Percentiles rank a stretch among this genome's conserved stretches.
Evolutionary conservation across 2,888 invertebrate genomes (phyloP).

Genomic region (Mesorhabditis sp.): DNA sequence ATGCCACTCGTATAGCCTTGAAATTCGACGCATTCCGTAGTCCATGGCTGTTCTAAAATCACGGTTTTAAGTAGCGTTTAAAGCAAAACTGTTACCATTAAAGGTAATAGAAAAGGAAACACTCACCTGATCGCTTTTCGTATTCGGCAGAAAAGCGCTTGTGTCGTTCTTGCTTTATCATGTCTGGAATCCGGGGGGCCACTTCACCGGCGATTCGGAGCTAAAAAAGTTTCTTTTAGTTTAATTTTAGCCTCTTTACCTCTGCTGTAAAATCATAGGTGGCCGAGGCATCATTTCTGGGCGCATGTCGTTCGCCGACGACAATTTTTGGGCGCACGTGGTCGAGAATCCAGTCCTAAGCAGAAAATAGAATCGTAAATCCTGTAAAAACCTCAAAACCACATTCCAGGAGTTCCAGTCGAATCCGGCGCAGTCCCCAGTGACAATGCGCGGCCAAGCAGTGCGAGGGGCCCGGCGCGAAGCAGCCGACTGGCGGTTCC

Average conservation of each 20-base stretch:
- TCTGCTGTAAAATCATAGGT: background rate
- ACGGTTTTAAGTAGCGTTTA: too few relatives aligned
- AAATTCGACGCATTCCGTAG: too few relatives aligned
- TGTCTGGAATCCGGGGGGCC: too few relatives aligned
- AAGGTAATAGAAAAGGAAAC: too few relatives aligned
- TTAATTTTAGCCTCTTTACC: background rate
- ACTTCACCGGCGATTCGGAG: too few relatives aligned
- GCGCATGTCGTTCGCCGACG: conserved; percentile 1
- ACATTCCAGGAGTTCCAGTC: background rate
- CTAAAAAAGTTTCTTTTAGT: too few relatives aligned
- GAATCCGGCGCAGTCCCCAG: background rate
- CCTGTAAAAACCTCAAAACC: background rate
- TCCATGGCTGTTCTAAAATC: too few relatives aligned
- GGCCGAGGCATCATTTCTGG: background rate
- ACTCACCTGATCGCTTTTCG: too few relatives aligned
- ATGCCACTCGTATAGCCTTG: too few relatives aligned
- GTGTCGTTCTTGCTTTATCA: too few relatives aligned
- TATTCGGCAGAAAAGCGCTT: too few relatives aligned
- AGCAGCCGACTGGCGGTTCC: conserved; percentile 6
- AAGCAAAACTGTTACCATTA: too few relatives aligned
- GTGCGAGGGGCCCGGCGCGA: background rate
- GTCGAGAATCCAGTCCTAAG: background rate
- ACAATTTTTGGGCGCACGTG: background rate
- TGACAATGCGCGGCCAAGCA: background rate
- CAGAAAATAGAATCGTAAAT: background rate